Conservation (phyloP, 2,888 invertebrate species). For the Brachyopa scutellaris region DNA sequence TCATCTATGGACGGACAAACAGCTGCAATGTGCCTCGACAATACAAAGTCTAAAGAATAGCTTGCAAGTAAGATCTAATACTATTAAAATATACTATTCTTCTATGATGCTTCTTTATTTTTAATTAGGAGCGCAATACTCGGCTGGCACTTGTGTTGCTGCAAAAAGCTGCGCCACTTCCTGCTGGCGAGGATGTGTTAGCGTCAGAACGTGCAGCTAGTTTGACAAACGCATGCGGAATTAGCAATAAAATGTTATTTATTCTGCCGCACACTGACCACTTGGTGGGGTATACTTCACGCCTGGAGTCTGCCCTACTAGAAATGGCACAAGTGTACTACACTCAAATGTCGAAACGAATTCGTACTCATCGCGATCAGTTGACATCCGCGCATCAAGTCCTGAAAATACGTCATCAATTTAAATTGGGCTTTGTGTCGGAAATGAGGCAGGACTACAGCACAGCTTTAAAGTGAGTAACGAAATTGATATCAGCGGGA, state of each 20-base stretch:
- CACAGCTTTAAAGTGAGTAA: slow-evolving; percentile 88
- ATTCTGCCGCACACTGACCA: slow-evolving; percentile 96
- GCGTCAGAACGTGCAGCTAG: slow-evolving; percentile 95
- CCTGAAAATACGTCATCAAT: slow-evolving; percentile 96
- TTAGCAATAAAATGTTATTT: slow-evolving; percentile 95
- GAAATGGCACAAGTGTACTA: slow-evolving; percentile 97
- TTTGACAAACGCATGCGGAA: slow-evolving; percentile 94
- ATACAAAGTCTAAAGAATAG: slow-evolving; percentile 89
- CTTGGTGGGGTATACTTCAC: slow-evolving; percentile 87
- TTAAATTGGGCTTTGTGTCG: slow-evolving; percentile 97
- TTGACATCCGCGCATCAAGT: slow-evolving; percentile 95
- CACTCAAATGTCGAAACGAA: slow-evolving; percentile 91
- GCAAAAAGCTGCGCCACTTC: slow-evolving; percentile 91
- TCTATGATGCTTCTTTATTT: not conserved
- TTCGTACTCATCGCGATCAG: slow-evolving; percentile 94
- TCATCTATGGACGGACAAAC: slow-evolving; percentile 95
- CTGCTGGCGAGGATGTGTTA: slow-evolving; percentile 90
- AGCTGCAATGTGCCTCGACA: slow-evolving; percentile 94
- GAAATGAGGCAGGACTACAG: slow-evolving; percentile 95
- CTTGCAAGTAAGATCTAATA: slow-evolving; percentile 75
- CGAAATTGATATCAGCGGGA: not conserved
- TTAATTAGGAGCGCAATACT: slow-evolving; percentile 82
- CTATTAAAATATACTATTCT: slow-evolving; percentile 66
- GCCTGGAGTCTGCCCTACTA: slow-evolving; percentile 95
- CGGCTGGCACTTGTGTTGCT: slow-evolving; percentile 94